phyloP scores from a whole-genome alignment of 2,888 invertebrate genomes.

The Unio delphinus region DNA sequence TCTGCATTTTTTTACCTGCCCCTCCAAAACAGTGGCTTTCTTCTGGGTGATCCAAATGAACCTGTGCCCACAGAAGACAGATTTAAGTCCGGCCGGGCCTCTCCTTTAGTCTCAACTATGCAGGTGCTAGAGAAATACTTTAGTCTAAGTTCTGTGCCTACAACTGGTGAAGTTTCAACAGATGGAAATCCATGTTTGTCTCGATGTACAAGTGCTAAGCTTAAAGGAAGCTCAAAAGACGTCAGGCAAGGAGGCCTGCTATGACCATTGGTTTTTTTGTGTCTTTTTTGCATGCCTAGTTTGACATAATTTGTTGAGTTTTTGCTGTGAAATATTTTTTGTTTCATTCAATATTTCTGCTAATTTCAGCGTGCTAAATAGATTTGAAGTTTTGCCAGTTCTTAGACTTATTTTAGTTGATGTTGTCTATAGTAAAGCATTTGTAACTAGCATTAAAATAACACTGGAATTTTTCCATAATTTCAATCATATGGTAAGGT shows the following conservation, averaged over 20 bases:
- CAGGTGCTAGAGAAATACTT: conserved; percentile 53
- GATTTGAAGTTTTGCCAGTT: neutral
- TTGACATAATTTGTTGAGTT: neutral
- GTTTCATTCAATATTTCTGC: conserved; percentile 1
- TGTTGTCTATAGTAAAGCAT: too few relatives aligned
- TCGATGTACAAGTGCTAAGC: conserved; percentile 13
- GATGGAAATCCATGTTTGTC: conserved; percentile 18
- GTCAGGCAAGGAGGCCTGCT: conserved; percentile 40
- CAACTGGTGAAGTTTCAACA: conserved; percentile 10
- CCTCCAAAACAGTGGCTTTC: conserved; percentile 44
- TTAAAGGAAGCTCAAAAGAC: conserved; percentile 26
- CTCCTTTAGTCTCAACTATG: conserved; percentile 46
- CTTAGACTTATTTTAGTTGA: too few relatives aligned
- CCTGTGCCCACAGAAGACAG: neutral
- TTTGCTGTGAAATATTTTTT: conserved; percentile 2
- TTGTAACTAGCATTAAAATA: too few relatives aligned
- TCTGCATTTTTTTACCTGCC: conserved; percentile 18
- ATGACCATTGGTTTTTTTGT: conserved; percentile 8
- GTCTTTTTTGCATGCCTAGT: neutral
- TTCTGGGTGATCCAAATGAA: conserved; percentile 22
- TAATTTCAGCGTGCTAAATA: neutral
- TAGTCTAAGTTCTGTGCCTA: conserved; percentile 42
- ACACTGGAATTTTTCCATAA: too few relatives aligned
- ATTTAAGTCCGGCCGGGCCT: conserved; percentile 31
- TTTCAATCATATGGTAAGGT: too few relatives aligned